Evolutionary conservation across 2,797 vertebrate species (phyloP).

Genomic region (Hyperoplus immaculatus): DNA sequence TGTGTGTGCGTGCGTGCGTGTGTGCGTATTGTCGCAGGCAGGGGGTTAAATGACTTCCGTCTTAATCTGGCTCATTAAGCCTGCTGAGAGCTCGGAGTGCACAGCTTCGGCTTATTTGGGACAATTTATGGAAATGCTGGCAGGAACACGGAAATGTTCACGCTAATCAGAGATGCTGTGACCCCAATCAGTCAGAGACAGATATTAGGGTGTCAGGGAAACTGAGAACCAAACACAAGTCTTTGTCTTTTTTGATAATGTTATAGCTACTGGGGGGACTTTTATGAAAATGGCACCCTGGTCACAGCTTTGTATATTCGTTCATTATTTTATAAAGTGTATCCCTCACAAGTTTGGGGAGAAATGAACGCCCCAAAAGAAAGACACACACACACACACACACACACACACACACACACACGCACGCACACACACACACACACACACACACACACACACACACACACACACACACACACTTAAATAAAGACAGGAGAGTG

Average conservation of each 20-base stretch:
- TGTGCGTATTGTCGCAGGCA: conserved; percentile 50
- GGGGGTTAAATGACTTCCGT: conserved; percentile 78
- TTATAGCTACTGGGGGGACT: conserved; percentile 16
- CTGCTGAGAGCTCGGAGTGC: conserved; percentile 63
- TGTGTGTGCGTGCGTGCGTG: conserved; percentile 12
- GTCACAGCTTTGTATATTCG: neutral
- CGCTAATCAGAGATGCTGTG: conserved; percentile 67
- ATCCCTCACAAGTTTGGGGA: conserved; percentile 8
- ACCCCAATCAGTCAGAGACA: conserved; percentile 71
- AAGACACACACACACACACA: no score
- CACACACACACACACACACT: conserved; percentile 15
- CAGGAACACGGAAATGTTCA: conserved; percentile 63
- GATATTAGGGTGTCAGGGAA: conserved; percentile 64
- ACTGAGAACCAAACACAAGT: conserved; percentile 45
- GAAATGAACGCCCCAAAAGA: neutral
- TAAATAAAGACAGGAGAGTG: conserved; percentile 3
- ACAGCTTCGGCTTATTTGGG: conserved; percentile 72
- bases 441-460: neutral
- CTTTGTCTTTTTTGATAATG: conserved; percentile 41
- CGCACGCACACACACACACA: neutral
- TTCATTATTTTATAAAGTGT: neutral
- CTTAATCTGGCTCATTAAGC: conserved; percentile 79
- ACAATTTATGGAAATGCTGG: conserved; percentile 73
- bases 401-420: neutral
- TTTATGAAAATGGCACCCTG: conserved; percentile 34